A percentile compares a stretch with the other conserved stretches of the same genome.
phyloP scores from a whole-genome alignment of 1,140 invertebrate species.

The Ostrea denselamellosa region DNA sequence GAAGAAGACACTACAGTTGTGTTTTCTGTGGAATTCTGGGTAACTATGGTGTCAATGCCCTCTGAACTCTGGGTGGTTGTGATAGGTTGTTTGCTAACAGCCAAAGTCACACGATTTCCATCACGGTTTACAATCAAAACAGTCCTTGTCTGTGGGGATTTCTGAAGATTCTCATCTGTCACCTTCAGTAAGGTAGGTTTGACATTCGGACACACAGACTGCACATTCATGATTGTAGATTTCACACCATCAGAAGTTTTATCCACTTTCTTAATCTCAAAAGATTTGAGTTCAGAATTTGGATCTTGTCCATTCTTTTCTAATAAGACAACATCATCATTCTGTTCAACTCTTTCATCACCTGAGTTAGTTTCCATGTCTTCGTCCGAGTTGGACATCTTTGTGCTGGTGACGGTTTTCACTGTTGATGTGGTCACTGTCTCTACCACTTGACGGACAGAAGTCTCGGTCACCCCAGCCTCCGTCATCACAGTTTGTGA shows the following conservation, averaged over 20 bases:
- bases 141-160: slow-evolving; percentile 63
- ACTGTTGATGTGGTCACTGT: slow-evolving; percentile 64
- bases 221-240: slow-evolving; percentile 64
- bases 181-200: slow-evolving; percentile 63
- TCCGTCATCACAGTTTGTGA: neutral
- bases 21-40: slow-evolving; percentile 53
- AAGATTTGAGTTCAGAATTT: slow-evolving; percentile 17
- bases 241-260: slow-evolving; percentile 45
- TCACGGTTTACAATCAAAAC: slow-evolving; percentile 73
- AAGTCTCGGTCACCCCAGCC: neutral
- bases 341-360: slow-evolving; percentile 14
- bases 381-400: slow-evolving; percentile 24
- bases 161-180: slow-evolving; percentile 53
- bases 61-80: slow-evolving; percentile 43
- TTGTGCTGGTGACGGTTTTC: slow-evolving; percentile 57
- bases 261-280: slow-evolving; percentile 44
- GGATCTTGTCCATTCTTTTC: slow-evolving; percentile 41
- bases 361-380: slow-evolving; percentile 30
- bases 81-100: slow-evolving; percentile 66
- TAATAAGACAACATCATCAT: neutral
- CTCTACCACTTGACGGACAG: slow-evolving; percentile 39
- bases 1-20: slow-evolving; percentile 43
- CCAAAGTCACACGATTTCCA: slow-evolving; percentile 72
- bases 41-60: slow-evolving; percentile 46
- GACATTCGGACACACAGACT: slow-evolving; percentile 63